Evolutionary conservation across 2,888 invertebrate species (phyloP).

Genomic region (Apantesis nais): DNA sequence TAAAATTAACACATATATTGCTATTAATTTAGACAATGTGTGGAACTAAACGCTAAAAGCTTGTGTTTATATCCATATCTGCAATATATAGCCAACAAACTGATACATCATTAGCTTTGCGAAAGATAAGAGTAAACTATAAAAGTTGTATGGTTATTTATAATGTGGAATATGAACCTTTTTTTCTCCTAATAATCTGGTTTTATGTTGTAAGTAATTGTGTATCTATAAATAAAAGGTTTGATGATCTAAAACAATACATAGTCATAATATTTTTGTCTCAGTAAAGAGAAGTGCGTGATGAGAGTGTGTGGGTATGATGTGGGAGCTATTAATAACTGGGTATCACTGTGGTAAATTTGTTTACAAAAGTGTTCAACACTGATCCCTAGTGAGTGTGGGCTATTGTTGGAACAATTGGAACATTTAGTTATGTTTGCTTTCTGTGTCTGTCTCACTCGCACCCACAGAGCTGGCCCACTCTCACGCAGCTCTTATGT

Average conservation of each 20-base stretch:
- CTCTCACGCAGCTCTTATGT: constrained; percentile 8
- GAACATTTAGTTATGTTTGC: constrained; percentile 53
- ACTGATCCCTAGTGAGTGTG: not conserved
- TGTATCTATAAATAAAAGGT: not conserved
- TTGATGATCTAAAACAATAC: not conserved
- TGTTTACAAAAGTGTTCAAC: constrained; percentile 41
- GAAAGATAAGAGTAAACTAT: not conserved
- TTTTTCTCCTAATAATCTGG: not conserved
- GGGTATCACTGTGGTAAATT: constrained; percentile 33
- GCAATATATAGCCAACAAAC: not conserved
- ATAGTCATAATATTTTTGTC: not conserved
- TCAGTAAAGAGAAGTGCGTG: not conserved
- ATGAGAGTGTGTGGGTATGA: constrained; percentile 8
- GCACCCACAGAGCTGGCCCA: not conserved
- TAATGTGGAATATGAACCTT: not conserved
- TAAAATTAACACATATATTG: not conserved
- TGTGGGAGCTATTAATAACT: constrained; percentile 32
- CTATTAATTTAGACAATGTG: not conserved
- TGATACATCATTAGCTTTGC: not conserved
- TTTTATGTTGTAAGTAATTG: not conserved
- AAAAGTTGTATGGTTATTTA: not conserved
- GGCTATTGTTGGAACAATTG: constrained; percentile 51
- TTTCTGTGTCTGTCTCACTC: constrained; percentile 36
- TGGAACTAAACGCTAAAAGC: no score
- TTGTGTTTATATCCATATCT: not conserved